Evolutionary conservation across 2,113 vertebrate species (phyloP).

Genomic region (Eurypyga helias): DNA sequence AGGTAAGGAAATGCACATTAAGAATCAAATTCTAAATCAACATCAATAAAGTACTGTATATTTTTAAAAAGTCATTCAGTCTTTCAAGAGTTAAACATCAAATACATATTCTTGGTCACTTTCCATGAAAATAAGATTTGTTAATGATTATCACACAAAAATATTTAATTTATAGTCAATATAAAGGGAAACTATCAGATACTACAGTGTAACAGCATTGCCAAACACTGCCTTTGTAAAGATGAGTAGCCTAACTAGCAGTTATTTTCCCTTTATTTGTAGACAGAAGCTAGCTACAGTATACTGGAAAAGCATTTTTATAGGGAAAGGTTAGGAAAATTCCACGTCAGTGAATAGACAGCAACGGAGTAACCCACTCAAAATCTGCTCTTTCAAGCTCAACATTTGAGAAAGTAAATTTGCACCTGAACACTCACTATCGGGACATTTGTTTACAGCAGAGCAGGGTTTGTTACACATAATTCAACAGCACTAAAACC

Average conservation of each 20-base stretch:
- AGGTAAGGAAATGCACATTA: not conserved
- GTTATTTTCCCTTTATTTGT: not conserved
- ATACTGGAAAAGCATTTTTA: not conserved
- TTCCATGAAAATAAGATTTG: not conserved
- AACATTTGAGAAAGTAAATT: not conserved
- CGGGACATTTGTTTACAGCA: not conserved
- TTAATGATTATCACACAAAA: not conserved
- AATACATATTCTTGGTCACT: not conserved
- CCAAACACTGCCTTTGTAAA: not conserved
- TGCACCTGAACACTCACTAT: not conserved
- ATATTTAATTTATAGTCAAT: not conserved
- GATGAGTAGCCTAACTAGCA: not conserved
- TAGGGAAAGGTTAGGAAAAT: slow-evolving; percentile 16
- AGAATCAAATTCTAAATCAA: not conserved
- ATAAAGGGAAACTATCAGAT: not conserved
- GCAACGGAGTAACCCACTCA: not conserved
- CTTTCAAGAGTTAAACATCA: slow-evolving; percentile 5
- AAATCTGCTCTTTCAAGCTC: slow-evolving; percentile 20
- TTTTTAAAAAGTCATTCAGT: not conserved
- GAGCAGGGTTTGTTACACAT: slow-evolving; percentile 4
- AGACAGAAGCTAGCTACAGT: not conserved
- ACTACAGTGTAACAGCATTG: not conserved
- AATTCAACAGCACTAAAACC: slow-evolving; percentile 52
- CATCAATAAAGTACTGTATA: not conserved
- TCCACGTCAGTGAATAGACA: not conserved